Evolutionary conservation across 2,113 vertebrate genomes (phyloP).

Genomic region (Cettia cetti): DNA sequence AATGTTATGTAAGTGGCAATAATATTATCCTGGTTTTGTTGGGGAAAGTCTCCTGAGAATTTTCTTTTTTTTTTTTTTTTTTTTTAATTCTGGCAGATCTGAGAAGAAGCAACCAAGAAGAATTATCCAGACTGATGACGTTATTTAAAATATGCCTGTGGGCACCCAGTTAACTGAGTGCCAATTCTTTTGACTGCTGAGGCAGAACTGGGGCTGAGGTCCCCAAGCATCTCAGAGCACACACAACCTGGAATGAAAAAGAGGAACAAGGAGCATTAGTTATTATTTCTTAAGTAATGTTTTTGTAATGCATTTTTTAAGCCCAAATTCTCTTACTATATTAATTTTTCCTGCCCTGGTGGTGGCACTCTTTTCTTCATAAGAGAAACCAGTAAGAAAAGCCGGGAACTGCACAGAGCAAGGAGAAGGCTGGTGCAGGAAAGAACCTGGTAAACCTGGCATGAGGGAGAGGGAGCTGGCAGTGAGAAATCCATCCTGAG

Average conservation of each 20-base stretch:
- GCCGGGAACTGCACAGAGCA: neutral
- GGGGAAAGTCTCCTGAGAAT: neutral
- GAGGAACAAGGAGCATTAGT: neutral
- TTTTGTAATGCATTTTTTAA: neutral
- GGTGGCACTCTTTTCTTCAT: neutral
- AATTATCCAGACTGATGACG: neutral
- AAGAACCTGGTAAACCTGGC: neutral
- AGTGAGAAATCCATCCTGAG: neutral
- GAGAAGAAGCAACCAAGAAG: neutral
- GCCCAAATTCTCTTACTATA: neutral
- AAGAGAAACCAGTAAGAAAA: neutral
- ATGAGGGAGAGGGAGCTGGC: neutral
- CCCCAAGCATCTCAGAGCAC: neutral
- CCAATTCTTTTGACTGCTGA: neutral
- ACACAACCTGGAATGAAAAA: neutral
- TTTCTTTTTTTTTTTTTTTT: too few relatives aligned
- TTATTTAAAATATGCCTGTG: neutral
- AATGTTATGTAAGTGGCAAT: neutral
- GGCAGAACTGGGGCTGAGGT: neutral
- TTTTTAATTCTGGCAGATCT: neutral
- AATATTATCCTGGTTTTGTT: neutral
- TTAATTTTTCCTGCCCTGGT: neutral
- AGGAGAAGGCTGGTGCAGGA: neutral
- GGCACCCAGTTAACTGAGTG: neutral
- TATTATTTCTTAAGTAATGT: neutral